Conservation (phyloP, 2,113 vertebrate species). For the Anoplopoma fimbria region DNA sequence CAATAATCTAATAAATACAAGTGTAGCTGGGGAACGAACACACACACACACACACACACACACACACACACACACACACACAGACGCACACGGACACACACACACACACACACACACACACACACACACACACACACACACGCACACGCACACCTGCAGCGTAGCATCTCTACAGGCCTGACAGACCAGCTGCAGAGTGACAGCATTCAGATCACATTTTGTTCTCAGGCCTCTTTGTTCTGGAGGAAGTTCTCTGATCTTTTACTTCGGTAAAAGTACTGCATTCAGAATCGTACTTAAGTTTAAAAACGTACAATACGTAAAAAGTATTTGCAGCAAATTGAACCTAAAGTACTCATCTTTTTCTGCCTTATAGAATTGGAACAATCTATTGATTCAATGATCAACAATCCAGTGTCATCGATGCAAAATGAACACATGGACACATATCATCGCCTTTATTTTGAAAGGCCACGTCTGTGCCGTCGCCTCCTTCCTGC, state of each 20-base stretch:
- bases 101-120: background rate
- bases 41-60: background rate
- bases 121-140: background rate
- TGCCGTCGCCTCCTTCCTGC: background rate
- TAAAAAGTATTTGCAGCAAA: background rate
- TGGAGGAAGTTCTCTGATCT: background rate
- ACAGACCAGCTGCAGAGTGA: slow-evolving; percentile 49
- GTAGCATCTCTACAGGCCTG: slow-evolving; percentile 1
- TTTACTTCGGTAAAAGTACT: background rate
- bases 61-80: background rate
- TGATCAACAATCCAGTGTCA: no score
- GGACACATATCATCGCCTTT: background rate
- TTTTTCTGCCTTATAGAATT: no score
- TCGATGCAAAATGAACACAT: no score
- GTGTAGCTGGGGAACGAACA: slow-evolving; percentile 10
- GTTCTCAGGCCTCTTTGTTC: background rate
- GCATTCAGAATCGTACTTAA: background rate
- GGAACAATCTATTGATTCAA: background rate
- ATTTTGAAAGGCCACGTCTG: background rate
- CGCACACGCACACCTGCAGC: background rate
- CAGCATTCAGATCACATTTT: background rate
- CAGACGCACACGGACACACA: background rate
- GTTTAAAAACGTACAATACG: background rate
- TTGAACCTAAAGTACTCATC: background rate
- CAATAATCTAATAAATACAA: slow-evolving; percentile 26